Percentiles rank a stretch among this genome's conserved stretches.
These are phyloP conservation scores for Malurus elegans DNA, from an alignment of 2,113 vertebrate genomes.

Conservation along the genomic window DNA sequence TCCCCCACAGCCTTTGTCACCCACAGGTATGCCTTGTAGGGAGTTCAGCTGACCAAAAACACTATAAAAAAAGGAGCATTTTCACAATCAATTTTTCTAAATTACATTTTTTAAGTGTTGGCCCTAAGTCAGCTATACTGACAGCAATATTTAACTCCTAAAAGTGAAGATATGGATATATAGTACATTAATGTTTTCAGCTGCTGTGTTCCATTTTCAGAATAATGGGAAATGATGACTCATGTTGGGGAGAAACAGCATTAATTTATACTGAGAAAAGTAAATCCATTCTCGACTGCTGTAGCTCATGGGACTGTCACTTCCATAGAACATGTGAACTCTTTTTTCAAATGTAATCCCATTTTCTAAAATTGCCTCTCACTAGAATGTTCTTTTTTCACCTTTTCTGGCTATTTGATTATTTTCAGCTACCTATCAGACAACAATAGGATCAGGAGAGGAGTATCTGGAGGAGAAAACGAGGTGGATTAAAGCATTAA, in stretches of 20 bases:
- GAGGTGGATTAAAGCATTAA: background rate
- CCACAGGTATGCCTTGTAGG: accelerated
- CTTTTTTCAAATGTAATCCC: background rate
- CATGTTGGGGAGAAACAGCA: background rate
- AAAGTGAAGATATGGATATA: background rate
- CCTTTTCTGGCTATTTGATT: background rate
- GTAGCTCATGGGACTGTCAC: background rate
- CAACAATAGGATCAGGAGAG: background rate
- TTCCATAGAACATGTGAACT: background rate
- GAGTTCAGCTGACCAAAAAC: background rate
- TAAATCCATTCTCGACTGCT: background rate
- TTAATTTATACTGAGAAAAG: background rate
- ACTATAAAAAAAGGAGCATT: background rate
- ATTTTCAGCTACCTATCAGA: background rate
- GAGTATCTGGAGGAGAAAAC: background rate
- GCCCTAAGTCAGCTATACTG: background rate
- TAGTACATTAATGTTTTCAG: background rate
- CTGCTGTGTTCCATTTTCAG: background rate
- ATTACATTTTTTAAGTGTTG: background rate
- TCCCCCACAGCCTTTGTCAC: background rate
- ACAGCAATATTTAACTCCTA: background rate
- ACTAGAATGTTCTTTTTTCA: background rate
- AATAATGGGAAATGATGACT: background rate
- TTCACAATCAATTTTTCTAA: background rate
- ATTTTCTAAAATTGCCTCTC: background rate